These are phyloP conservation scores for Rhamnusium bicolor DNA, from an alignment of 2,888 invertebrate species.

Conservation along the genomic window DNA sequence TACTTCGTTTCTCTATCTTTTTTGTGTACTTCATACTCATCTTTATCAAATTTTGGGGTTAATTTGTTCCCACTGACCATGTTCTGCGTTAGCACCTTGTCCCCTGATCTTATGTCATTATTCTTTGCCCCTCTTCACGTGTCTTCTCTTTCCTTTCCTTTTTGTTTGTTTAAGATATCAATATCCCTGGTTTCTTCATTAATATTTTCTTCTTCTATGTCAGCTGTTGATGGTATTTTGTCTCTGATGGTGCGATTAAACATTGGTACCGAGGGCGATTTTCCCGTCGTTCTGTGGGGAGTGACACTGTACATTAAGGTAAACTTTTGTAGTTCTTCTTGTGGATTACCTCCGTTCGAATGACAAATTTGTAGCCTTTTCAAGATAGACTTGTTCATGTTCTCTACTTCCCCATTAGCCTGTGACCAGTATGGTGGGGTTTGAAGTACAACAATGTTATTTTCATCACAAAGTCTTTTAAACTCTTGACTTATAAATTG, in stretches of 20 bases:
- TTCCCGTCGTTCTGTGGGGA: conserved; percentile 56
- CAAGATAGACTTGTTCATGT: conserved; percentile 55
- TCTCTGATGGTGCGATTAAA: conserved; percentile 40
- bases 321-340: conserved; percentile 47
- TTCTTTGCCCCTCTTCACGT: conserved; percentile 43
- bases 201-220: conserved; percentile 24
- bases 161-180: conserved; percentile 52
- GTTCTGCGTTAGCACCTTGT: conserved; percentile 39
- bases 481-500: conserved; percentile 47
- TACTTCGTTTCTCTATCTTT: conserved; percentile 34
- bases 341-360: conserved; percentile 41
- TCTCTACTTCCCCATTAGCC: conserved; percentile 60
- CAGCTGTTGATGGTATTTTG: conserved; percentile 50
- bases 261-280: conserved; percentile 51
- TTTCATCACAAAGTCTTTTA: conserved; percentile 36
- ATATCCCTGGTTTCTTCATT: conserved; percentile 49
- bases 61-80: conserved; percentile 32
- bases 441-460: conserved; percentile 37
- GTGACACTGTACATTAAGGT: conserved; percentile 48
- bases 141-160: conserved; percentile 53
- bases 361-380: conserved; percentile 48
- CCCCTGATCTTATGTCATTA: conserved; percentile 33
- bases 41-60: not conserved
- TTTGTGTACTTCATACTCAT: conserved; percentile 28
- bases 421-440: conserved; percentile 50